Evolutionary conservation across 2,113 vertebrate species (phyloP).

Genomic region (Dipodomys ordii): DNA sequence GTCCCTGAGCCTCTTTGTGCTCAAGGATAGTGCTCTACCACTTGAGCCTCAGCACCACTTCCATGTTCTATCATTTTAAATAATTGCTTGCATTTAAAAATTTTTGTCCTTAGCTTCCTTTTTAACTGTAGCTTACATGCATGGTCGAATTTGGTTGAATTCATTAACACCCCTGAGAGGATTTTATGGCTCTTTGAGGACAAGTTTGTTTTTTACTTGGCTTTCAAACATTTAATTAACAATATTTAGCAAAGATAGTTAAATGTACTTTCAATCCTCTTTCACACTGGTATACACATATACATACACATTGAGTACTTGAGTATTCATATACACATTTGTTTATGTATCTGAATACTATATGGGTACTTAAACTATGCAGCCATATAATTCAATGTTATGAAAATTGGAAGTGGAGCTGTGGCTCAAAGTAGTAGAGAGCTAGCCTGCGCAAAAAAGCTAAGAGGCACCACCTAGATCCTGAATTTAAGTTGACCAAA

Average conservation of each 20-base stretch:
- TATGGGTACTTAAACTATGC: too few species aligned
- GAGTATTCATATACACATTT: too few species aligned
- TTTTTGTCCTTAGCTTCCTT: neutral
- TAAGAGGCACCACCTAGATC: too few species aligned
- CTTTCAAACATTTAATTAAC: neutral
- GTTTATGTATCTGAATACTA: too few species aligned
- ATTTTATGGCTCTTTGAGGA: neutral
- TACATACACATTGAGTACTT: too few species aligned
- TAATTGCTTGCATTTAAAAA: neutral
- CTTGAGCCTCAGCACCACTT: too few species aligned
- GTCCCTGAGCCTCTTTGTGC: too few species aligned
- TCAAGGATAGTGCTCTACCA: too few species aligned
- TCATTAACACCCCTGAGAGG: neutral
- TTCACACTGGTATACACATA: too few species aligned
- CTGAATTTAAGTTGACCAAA: too few species aligned
- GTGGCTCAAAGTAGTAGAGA: too few species aligned
- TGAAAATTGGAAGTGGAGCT: neutral
- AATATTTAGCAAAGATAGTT: neutral
- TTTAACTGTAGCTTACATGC: neutral
- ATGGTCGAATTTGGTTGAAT: neutral
- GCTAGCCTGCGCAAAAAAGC: too few species aligned
- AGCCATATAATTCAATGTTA: neutral
- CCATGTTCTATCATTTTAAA: constrained; percentile 18
- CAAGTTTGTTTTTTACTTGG: neutral
- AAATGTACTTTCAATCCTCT: neutral